A percentile compares a stretch with the other conserved stretches of the same genome.
Conservation (phyloP, 1,140 invertebrate species). For the Drosophila orosa region DNA sequence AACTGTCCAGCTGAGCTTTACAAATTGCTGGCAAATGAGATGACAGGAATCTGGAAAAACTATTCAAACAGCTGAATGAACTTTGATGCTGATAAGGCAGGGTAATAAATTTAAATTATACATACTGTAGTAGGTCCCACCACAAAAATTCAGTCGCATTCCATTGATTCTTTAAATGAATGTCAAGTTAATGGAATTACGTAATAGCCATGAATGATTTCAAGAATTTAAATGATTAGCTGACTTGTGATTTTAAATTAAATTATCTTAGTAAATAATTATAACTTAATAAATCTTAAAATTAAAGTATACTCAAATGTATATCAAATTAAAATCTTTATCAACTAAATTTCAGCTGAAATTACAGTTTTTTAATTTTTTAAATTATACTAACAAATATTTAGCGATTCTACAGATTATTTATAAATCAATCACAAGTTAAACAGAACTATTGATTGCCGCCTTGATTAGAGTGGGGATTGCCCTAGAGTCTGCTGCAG, state of each 20-base stretch:
- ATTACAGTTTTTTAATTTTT: too few species aligned
- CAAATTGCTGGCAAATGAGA: conserved; percentile 49
- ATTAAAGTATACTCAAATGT: too few species aligned
- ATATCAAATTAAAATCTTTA: background rate
- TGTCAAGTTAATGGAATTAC: conserved; percentile 20
- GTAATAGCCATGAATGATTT: background rate
- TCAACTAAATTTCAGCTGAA: too few species aligned
- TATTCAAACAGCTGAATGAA: conserved; percentile 57
- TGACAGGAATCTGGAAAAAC: conserved; percentile 36
- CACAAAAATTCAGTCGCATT: conserved; percentile 10
- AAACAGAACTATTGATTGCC: background rate
- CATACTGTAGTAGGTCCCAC: conserved; percentile 9
- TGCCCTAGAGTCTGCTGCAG: conserved; percentile 26
- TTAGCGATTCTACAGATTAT: background rate
- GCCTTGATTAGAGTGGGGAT: conserved; percentile 31
- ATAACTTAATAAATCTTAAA: background rate
- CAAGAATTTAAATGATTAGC: background rate
- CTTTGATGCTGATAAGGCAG: conserved; percentile 54
- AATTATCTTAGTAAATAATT: too few species aligned
- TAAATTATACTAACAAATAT: background rate
- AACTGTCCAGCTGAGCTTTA: conserved; percentile 31
- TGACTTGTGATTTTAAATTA: background rate
- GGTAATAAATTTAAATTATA: conserved; percentile 38
- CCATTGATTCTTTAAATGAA: conserved; percentile 13
- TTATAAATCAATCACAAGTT: background rate